Evolutionary conservation across 2,797 vertebrate genomes (phyloP).

Genomic region (Bovichtus diacanthus): DNA sequence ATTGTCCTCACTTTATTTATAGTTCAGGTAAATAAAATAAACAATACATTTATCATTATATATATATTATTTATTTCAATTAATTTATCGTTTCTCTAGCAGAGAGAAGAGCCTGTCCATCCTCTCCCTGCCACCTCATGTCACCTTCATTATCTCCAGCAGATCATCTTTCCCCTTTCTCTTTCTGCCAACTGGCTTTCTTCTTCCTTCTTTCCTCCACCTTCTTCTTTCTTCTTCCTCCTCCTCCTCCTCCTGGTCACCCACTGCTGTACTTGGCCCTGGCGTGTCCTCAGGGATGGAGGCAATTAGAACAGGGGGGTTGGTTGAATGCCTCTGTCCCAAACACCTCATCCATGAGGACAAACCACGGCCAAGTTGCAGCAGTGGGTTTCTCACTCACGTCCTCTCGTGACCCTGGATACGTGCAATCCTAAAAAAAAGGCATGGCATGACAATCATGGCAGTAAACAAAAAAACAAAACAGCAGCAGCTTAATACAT

Average conservation of each 20-base stretch:
- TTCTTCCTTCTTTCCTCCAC: background rate
- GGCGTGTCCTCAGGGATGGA: slow-evolving; percentile 4
- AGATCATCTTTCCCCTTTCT: too few species aligned
- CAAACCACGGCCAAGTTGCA: background rate
- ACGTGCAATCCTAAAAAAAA: background rate
- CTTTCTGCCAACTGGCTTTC: background rate
- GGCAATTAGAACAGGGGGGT: background rate
- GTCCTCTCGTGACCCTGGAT: background rate
- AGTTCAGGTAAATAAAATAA: too few species aligned
- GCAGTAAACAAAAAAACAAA: background rate
- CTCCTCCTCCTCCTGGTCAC: background rate
- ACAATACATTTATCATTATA: too few species aligned
- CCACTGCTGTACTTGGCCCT: background rate
- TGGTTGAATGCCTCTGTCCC: background rate
- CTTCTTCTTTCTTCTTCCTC: too few species aligned
- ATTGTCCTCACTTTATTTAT: too few species aligned
- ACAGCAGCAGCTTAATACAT: too few species aligned
- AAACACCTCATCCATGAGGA: background rate
- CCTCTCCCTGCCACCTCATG: too few species aligned
- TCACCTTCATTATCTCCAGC: too few species aligned
- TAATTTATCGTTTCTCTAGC: too few species aligned
- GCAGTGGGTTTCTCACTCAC: background rate
- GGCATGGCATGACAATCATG: background rate
- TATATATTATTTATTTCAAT: too few species aligned
- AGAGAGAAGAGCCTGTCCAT: too few species aligned